These are phyloP conservation scores for Butastur rufipennis DNA, from an alignment of 2,113 vertebrate species.

Conservation along the genomic window DNA sequence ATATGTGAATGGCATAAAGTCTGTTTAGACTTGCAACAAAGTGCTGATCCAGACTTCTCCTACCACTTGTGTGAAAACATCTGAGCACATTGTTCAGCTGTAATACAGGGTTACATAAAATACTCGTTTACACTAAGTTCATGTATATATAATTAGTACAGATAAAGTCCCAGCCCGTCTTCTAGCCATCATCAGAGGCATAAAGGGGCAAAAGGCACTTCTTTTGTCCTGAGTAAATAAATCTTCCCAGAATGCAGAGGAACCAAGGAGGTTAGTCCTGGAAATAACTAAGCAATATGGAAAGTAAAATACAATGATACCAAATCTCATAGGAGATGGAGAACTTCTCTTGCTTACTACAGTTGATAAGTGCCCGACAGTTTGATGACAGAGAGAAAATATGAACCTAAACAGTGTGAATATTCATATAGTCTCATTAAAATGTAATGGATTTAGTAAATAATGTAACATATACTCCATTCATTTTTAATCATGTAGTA, in stretches of 20 bases:
- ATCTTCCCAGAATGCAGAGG: not conserved
- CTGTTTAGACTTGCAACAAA: not conserved
- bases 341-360: not conserved
- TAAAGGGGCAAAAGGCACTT: not conserved
- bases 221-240: not conserved
- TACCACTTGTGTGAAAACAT: not conserved
- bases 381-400: not conserved
- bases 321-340: not conserved
- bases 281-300: not conserved
- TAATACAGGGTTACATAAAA: not conserved
- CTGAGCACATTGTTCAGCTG: not conserved
- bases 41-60: not conserved
- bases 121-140: not conserved
- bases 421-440: not conserved
- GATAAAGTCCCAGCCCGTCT: not conserved
- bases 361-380: not conserved
- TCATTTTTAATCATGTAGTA: not conserved
- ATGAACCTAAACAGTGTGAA: not conserved
- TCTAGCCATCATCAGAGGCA: not conserved
- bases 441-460: not conserved
- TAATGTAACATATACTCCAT: not conserved
- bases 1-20: not conserved
- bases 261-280: not conserved
- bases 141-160: not conserved
- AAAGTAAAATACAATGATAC: not conserved